These are phyloP conservation scores for Lagopus muta DNA, from an alignment of 2,113 vertebrate species.

Conservation along the genomic window DNA sequence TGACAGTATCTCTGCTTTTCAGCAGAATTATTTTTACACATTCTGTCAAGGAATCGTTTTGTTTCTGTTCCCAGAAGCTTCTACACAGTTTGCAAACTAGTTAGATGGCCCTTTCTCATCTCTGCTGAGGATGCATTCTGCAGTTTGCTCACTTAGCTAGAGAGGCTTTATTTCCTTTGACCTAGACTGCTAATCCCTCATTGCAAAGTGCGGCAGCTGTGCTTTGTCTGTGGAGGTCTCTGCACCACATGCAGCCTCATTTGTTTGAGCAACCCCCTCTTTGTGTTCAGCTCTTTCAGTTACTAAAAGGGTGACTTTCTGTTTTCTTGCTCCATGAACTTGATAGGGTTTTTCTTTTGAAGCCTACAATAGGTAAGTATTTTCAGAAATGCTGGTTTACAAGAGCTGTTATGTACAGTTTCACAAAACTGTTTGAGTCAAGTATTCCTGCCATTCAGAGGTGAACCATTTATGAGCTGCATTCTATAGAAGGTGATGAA, in stretches of 20 bases:
- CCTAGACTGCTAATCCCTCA: constrained; percentile 62
- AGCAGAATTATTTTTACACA: background rate
- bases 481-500: constrained; percentile 8
- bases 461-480: background rate
- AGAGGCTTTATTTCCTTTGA: constrained; percentile 64
- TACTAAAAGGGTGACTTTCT: constrained; percentile 35
- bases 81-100: constrained; percentile 43
- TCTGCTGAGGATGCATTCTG: constrained; percentile 67
- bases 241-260: background rate
- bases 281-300: background rate
- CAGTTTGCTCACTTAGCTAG: constrained; percentile 62
- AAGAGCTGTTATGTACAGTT: background rate
- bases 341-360: background rate
- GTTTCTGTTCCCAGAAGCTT: constrained; percentile 51
- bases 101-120: constrained; percentile 37
- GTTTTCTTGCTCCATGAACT: background rate
- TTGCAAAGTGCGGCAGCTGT: constrained; percentile 62
- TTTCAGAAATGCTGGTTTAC: background rate
- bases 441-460: background rate
- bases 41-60: constrained; percentile 39
- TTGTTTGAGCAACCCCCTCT: background rate
- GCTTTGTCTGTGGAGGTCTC: constrained; percentile 54
- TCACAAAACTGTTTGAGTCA: background rate
- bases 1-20: background rate
- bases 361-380: background rate